Conservation (phyloP, 2,797 vertebrate species). For the Enteromius paludinosus region DNA sequence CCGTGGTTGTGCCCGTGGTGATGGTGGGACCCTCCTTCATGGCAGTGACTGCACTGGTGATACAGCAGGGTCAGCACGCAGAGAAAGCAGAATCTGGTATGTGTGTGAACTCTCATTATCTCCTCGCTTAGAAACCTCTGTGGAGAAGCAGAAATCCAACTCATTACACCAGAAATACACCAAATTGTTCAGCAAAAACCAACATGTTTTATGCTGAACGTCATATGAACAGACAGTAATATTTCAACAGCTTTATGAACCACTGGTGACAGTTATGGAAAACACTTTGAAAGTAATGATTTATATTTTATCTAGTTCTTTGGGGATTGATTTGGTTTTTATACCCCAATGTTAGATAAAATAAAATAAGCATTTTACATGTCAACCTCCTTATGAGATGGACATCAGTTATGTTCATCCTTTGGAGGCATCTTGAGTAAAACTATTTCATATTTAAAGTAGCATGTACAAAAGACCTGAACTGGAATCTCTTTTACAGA, state of each 20-base stretch:
- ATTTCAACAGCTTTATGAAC: background rate
- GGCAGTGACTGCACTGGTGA: slow-evolving; percentile 91
- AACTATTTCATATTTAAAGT: background rate
- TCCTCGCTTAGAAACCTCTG: slow-evolving; percentile 81
- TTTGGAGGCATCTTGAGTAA: background rate
- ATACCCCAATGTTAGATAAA: background rate
- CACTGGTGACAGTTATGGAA: background rate
- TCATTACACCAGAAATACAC: slow-evolving; percentile 17
- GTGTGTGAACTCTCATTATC: slow-evolving; percentile 93
- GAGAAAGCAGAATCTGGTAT: slow-evolving; percentile 96
- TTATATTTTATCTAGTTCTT: background rate
- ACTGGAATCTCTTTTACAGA: background rate
- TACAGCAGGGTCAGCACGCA: slow-evolving; percentile 95
- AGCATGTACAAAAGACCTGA: background rate
- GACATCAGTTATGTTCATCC: background rate
- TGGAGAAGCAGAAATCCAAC: slow-evolving; percentile 22
- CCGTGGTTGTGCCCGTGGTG: slow-evolving; percentile 62
- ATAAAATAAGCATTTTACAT: too few species aligned
- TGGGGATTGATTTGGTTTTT: background rate
- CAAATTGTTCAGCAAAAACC: background rate
- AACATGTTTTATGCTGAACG: background rate
- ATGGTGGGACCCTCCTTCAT: slow-evolving; percentile 81
- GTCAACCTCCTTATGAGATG: too few species aligned
- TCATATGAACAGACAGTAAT: background rate
- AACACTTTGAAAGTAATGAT: background rate